Evolutionary conservation across 2,888 invertebrate species (phyloP), one percentile per base, ranked within the genome.

Genomic region (Trichopoda pennipes): DNA sequence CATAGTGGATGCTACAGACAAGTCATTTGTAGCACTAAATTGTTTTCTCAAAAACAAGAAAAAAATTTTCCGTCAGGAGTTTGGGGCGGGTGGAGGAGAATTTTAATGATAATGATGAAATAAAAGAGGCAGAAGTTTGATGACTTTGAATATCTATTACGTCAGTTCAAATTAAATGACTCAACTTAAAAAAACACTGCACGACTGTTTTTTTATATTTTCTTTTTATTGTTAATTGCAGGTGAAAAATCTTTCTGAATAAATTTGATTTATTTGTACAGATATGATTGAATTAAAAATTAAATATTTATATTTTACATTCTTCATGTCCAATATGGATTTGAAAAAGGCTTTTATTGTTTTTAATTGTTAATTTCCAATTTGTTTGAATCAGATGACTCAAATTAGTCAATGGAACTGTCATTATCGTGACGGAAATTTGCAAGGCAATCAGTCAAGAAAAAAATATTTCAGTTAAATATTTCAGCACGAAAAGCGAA

Each of bases 131-230:
- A 79, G 70, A 76, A 58, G 53, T 72, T 61, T 82, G 79, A 82
- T 82, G 82, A 82, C 75, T 82, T 79, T 79, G 79, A 68, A 63
- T 72, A 44, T 68, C 56, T 32, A 53, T 75, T 82, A 76, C 82
- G 82, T 79, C 75, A 72, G 47, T 61, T 23, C 2, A 28, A 23
- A 47, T 12, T 35, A 73, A 55, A 79, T 79, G 68, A 79, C 68
- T 73, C 60, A 68, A 79, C 49, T 58, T 28, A 63, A 69, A 56
- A 69, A 56, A 63, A 63, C 70, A 63, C 10, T 55, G 23, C 55
- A 6, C 21, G 42, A 14, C 3, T 3, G 14, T 19, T 51, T 38
- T 66, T 61, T n/a, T n/a, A n/a, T n/a, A 53, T 17, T 21, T 79
- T 47, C 9, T 14, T 44, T 58, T 44, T 66, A 61, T 32, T 47